phyloP scores from a whole-genome alignment of 1,140 invertebrate genomes.

The Ylistrum balloti region DNA sequence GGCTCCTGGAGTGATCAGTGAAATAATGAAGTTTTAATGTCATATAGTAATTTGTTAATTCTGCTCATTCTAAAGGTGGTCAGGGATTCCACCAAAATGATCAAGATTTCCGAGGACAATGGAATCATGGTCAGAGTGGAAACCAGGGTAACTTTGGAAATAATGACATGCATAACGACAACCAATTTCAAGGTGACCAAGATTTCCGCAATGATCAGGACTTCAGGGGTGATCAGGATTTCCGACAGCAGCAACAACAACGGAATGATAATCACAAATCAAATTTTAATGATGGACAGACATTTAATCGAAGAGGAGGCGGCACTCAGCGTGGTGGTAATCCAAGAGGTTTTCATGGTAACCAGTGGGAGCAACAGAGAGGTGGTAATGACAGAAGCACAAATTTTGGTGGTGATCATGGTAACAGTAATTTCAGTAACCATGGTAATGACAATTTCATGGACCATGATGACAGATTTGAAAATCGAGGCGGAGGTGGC shows the following conservation, averaged over 20 bases:
- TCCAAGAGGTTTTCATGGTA: not conserved
- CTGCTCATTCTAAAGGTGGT: constrained; percentile 1
- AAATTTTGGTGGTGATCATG: constrained; percentile 47
- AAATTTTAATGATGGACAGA: constrained; percentile 53
- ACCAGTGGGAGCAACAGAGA: constrained; percentile 36
- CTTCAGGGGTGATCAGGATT: constrained; percentile 56
- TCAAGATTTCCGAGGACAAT: not conserved
- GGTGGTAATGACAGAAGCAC: constrained; percentile 41
- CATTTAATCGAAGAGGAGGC: constrained; percentile 53
- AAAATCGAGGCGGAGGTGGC: constrained; percentile 53
- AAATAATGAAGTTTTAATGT: no score
- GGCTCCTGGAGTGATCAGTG: no score
- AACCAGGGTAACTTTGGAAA: constrained; percentile 42
- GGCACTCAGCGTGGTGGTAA: constrained; percentile 41
- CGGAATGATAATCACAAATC: not conserved
- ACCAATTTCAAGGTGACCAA: constrained; percentile 53
- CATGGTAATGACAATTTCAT: constrained; percentile 31
- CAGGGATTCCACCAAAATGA: constrained; percentile 41
- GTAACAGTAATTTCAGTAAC: constrained; percentile 51
- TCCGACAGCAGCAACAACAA: constrained; percentile 15
- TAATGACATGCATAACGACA: constrained; percentile 49
- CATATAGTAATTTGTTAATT: no score
- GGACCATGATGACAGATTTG: constrained; percentile 47
- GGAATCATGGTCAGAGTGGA: constrained; percentile 47
- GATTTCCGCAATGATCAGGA: constrained; percentile 56